A percentile compares a stretch with the other conserved stretches of the same genome.
Evolutionary conservation across 2,113 vertebrate species (phyloP).

Genomic region (Nesogale talazaci): DNA sequence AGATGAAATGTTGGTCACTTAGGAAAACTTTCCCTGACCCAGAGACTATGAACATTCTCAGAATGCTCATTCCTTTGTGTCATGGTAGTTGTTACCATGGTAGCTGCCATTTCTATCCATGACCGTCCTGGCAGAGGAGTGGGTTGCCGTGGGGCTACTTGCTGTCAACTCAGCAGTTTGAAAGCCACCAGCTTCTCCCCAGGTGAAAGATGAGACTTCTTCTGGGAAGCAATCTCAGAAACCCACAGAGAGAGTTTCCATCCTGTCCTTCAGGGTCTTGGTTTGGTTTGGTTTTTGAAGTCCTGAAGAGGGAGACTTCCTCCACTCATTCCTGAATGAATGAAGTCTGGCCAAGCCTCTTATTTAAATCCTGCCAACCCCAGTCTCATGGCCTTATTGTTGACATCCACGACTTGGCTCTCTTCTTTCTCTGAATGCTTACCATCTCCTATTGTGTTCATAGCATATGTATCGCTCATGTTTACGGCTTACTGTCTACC

Average conservation of each 20-base stretch:
- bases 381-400: neutral
- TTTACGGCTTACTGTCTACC: neutral
- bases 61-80: neutral
- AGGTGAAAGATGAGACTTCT: no score
- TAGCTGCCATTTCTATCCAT: slow-evolving; percentile 2
- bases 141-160: no score
- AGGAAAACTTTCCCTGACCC: neutral
- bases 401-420: no score
- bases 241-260: no score
- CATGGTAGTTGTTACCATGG: neutral
- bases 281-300: no score
- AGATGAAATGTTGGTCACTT: slow-evolving; percentile 46
- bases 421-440: neutral
- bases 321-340: slow-evolving; percentile 9
- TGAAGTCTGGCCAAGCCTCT: neutral
- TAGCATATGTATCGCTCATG: neutral
- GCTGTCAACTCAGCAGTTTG: no score
- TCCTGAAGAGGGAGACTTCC: neutral
- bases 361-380: neutral
- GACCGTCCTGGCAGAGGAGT: no score
- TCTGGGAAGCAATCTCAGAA: no score
- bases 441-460: neutral
- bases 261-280: no score
- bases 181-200: no score
- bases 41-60: neutral